These are phyloP conservation scores for Zygogramma bicolorata DNA, from an alignment of 2,888 invertebrate genomes.

Conservation along the genomic window DNA sequence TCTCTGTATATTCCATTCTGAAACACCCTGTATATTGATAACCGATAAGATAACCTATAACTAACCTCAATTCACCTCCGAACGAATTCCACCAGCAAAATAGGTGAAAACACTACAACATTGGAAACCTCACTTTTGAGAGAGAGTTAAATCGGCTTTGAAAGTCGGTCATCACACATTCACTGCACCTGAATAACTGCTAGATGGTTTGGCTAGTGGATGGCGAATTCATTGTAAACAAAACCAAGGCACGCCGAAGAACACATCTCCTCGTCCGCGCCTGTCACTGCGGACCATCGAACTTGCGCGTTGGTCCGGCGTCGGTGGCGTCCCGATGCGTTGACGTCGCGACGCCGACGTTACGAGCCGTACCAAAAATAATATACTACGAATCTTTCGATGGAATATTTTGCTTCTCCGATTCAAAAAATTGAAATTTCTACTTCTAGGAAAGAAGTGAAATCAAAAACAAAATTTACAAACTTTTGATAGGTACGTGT, in stretches of 20 bases:
- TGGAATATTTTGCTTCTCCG: too few relatives aligned
- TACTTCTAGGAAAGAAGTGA: too few relatives aligned
- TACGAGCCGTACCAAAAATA: too few relatives aligned
- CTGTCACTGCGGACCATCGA: neutral
- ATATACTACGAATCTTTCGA: too few relatives aligned
- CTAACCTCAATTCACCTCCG: constrained; percentile 38
- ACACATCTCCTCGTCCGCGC: constrained; percentile 7
- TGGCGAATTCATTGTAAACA: constrained; percentile 30
- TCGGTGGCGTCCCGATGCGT: constrained; percentile 2
- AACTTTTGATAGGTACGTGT: too few relatives aligned
- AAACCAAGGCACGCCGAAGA: constrained; percentile 15
- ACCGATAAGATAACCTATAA: constrained; percentile 1
- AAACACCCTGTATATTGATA: too few relatives aligned
- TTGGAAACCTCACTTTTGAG: constrained; percentile 22
- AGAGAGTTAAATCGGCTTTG: constrained; percentile 27
- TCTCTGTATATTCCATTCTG: too few relatives aligned
- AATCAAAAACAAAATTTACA: too few relatives aligned
- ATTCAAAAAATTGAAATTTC: too few relatives aligned
- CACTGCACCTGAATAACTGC: constrained; percentile 39
- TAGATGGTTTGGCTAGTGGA: neutral
- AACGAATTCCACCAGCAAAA: constrained; percentile 31
- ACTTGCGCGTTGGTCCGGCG: constrained; percentile 18
- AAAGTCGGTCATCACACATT: constrained; percentile 41
- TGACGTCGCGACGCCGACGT: too few relatives aligned
- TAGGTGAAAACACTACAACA: constrained; percentile 30